phyloP scores from a whole-genome alignment of 2,797 vertebrate genomes.

The Petrocephalus sullivani region DNA sequence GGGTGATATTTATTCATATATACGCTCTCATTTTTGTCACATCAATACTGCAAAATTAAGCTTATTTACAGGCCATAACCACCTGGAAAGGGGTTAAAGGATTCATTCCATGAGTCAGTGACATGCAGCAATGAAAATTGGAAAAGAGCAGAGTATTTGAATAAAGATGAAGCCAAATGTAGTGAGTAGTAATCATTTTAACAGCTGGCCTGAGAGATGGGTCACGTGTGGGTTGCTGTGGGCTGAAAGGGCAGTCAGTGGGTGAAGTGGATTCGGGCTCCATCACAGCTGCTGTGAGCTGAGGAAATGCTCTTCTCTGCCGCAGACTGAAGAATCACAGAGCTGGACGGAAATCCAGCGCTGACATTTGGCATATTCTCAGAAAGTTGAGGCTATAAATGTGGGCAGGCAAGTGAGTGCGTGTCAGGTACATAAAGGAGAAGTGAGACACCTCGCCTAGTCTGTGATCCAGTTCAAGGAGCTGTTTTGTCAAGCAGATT shows the following conservation, averaged over 20 bases:
- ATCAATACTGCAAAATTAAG: background rate
- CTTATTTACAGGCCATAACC: background rate
- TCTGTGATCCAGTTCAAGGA: constrained; percentile 71
- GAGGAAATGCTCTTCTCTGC: background rate
- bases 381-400: background rate
- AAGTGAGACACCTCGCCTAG: constrained; percentile 80
- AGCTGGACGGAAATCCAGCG: background rate
- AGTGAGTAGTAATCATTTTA: background rate
- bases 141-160: background rate
- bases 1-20: background rate
- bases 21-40: background rate
- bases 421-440: constrained; percentile 48
- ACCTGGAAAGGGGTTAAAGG: background rate
- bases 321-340: background rate
- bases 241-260: constrained; percentile 1
- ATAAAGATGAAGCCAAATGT: background rate
- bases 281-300: no score
- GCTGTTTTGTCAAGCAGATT: constrained; percentile 79
- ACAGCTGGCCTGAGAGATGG: background rate
- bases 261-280: background rate
- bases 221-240: background rate
- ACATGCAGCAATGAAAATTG: background rate
- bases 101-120: background rate
- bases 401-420: background rate
- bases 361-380: background rate